Base-by-base conservation (phyloP, 2,888 invertebrate genomes). In the Ypsolopha sequella region DNA sequence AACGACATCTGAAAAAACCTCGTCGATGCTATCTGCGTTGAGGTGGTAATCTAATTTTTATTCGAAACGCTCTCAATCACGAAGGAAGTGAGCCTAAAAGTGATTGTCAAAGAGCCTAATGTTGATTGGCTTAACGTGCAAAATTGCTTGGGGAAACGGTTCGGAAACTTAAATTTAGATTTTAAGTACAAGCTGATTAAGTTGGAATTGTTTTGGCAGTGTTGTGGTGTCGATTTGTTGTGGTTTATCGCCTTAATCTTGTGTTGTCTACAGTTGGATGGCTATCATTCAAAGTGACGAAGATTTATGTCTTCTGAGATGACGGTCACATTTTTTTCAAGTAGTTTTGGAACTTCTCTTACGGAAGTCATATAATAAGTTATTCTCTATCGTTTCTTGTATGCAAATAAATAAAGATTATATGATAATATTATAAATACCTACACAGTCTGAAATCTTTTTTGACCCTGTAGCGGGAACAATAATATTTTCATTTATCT, bases 31-130 rank as follows among this genome's bases (percentile, higher is more conserved):
- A 84, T 84, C 82, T 60, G 66, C 67, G 68, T 73, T 66, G 76
- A 81, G 80, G 84, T 80, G 85, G 80, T 76, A 82, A 82, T 84
- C 80, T 68, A 80, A 73, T 84, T 85, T 85, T 78, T 80, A 79
- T 59, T 73, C 67, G 73, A 76, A 66, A 70, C 68, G 61, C 76
- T 75, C 77, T 81, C 82, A 79, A 84, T 85, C 82, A 77, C 73
- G 60, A 63, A 70, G 76, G 76, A 84, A 86, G 81, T 81, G 85
- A 78, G 80, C 77, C 82, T 71, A 73, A 66, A 66, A 66, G 66
- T 65, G 60, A 75, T 74, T 66, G 65, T 70, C 73, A 80, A 76
- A 80, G 79, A 70, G 74, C 71, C 78, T 77, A 80, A 76, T 78
- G 78, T 70, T 80, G 81, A 85, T 84, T 84, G 81, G 77, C 76